Base-by-base conservation (phyloP, 2,113 vertebrate genomes). In the Psittacula cyanocephala region DNA sequence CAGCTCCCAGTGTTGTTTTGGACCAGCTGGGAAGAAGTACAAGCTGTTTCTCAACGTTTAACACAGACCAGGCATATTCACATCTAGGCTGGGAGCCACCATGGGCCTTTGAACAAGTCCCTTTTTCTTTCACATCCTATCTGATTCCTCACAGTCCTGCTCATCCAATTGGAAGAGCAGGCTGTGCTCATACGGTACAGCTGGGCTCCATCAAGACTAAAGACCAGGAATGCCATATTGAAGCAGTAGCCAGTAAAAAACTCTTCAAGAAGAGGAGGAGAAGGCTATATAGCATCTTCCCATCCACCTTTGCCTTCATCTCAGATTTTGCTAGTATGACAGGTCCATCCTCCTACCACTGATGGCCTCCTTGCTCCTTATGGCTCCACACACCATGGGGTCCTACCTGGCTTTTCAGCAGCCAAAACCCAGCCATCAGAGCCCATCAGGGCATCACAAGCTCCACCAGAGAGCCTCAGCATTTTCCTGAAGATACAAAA, bases 391-490 rank as follows among this genome's bases (percentile, higher is more conserved):
- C 22, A 20, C 46, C 19, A 47, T 47, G 46, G 46, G 71, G 69
- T 33, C 22, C 18, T 55, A 15, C 50, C 25, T 69, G 64, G 6
- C 17, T 80, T 65, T 63, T 13, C 29, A 76, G 49, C 23, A n/a
- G 62, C 49, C 67, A 24, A 60, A 92, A 4, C 24, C 62, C 62
- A 63, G 17, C 0, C 0, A 52, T 24, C 19, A 27, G 37, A 46
- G 59, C 39, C 79, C 50, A 41, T 11, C 1, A 0, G 1, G 1
- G 13, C 64, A 39, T 2, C 6, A 0, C 59, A 27, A 15, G 4
- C 55, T 44, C 64, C n/a, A 35, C 52, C 27, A 68, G 47, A 70
- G 52, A 47, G 11, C 13, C 31, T 68, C 11, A 1, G 20, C 31
- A 3, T 7, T 53, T 67, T 46, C 57, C 31, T 41, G n/a, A 64